phyloP scores from a whole-genome alignment of 2,888 invertebrate genomes.

The Acrocera orbiculus region DNA sequence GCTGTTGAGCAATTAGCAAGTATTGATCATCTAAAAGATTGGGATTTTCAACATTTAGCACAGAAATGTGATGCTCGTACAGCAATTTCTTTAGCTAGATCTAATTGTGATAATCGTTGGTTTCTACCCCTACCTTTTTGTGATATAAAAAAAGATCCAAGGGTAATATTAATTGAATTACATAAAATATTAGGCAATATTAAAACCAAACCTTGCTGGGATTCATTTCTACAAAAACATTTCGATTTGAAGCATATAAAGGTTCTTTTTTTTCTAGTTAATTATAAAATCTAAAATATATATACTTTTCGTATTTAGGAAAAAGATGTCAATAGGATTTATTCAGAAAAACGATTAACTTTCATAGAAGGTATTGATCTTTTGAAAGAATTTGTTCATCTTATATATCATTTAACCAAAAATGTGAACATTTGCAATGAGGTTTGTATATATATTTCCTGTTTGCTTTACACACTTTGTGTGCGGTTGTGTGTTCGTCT shows the following conservation, averaged over 20 bases:
- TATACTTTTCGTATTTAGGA: neutral
- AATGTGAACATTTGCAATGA: conserved; percentile 17
- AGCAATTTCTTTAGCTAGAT: conserved; percentile 59
- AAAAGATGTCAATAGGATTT: neutral
- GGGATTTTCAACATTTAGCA: conserved; percentile 57
- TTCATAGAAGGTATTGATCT: conserved; percentile 17
- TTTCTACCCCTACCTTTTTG: conserved; percentile 52
- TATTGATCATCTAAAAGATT: conserved; percentile 45
- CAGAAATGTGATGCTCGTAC: conserved; percentile 62
- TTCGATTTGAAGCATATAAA: conserved; percentile 21
- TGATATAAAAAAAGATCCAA: conserved; percentile 28
- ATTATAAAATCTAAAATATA: neutral
- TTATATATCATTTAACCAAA: conserved; percentile 29
- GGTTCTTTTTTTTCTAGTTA: conserved; percentile 15
- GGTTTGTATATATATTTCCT: conserved; percentile 1
- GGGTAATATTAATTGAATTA: conserved; percentile 23
- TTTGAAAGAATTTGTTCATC: conserved; percentile 26
- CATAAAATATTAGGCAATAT: conserved; percentile 19
- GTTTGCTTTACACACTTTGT: too few species aligned
- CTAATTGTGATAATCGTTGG: conserved; percentile 51
- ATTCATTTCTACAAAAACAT: conserved; percentile 27
- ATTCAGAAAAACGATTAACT: neutral
- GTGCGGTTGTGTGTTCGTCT: too few species aligned
- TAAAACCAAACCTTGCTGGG: conserved; percentile 24
- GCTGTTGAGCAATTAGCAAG: conserved; percentile 47